Evolutionary conservation across 2,888 invertebrate species (phyloP), one percentile per base, ranked within the genome.

Genomic region (Druceiella hillmani): DNA sequence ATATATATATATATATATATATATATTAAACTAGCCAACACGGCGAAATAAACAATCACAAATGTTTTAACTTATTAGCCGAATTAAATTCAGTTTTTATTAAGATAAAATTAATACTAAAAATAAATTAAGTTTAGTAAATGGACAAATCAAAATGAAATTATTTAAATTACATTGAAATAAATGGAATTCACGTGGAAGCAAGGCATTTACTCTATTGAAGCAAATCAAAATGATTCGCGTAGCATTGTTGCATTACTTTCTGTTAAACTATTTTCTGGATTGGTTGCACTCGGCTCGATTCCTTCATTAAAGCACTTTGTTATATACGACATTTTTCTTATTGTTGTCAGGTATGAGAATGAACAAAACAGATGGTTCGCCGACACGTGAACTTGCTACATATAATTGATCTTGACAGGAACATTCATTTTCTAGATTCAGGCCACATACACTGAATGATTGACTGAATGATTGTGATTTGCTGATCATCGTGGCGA

Each of bases 401-500:
- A 20, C 6, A n/a, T 20, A 20, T n/a, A 20, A 20, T 20, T 20
- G 22, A 20, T n/a, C 22, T 6, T 20, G 22, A 20, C 6, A 20
- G 22, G n/a, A 20, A 20, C 6, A 20, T 20, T 20, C 22, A 20
- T 20, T 20, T 20, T 20, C 22, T 20, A 20, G n/a, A 20, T 20
- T n/a, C 22, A 20, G 22, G 22, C 22, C 22, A 6, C 22, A 20
- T 7, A 20, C 22, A n/a, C 22, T 20, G 6, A 20, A 20, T 6
- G 22, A 20, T 20, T 20, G 22, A n/a, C 22, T n/a, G n/a, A n/a
- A n/a, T n/a, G n/a, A n/a, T 20, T 20, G 22, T 20, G 22, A 20
- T 20, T 20, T n/a, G 22, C n/a, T 20, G 22, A 20, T 20, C 22
- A n/a, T 20, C 22, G n/a, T 20, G 22, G 22, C 22, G 22, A 20